Evolutionary conservation across 1,140 invertebrate species (phyloP), one percentile per base, ranked within the genome.

Genomic region (Brachystomella parvula): DNA sequence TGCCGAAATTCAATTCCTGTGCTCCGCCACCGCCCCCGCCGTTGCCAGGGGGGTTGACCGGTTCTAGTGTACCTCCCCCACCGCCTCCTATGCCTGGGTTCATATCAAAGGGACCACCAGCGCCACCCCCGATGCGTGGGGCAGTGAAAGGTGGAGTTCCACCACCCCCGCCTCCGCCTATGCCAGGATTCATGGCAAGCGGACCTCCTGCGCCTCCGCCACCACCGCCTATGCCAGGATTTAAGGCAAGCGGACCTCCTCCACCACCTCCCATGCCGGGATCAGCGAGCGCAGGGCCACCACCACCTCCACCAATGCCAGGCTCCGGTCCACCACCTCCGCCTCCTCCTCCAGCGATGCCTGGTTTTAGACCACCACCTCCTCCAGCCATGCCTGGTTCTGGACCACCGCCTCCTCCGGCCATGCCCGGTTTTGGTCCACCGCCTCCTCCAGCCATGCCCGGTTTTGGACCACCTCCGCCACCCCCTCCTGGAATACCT

Each of bases 371-470:
- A n/a, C 63, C 63, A 3, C 68, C 72, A 1, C 69, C 71, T 12
- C 61, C 68, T 0, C 64, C 61, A 24, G 67, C 66, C 1, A 53
- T 56, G 2, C 58, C 67, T 39, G 68, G 67, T 15, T 61, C 65
- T n/a, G 70, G 66, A 31, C 74, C 66, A 35, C 73, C 69, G 6
- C 69, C 72, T 57, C 67, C 68, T 15, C 67, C 69, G n/a, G 29
- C 61, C 1, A 58, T 44, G 30, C 26, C 17, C 29, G 12, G 12
- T 61, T 19, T 47, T 39, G n/a, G 19, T 24, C 29, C 73, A n/a
- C 69, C 74, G 15, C 65, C 73, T 47, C 70, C 68, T 29, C 69
- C 67, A n/a, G 68, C 68, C 61, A 59, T 65, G 31, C 65, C 71
- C 28, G 64, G 69, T n/a, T 64, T 66, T 28, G 66, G 70, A 21